These are phyloP conservation scores for Scomber colias DNA, from an alignment of 2,113 vertebrate species.

Conservation along the genomic window DNA sequence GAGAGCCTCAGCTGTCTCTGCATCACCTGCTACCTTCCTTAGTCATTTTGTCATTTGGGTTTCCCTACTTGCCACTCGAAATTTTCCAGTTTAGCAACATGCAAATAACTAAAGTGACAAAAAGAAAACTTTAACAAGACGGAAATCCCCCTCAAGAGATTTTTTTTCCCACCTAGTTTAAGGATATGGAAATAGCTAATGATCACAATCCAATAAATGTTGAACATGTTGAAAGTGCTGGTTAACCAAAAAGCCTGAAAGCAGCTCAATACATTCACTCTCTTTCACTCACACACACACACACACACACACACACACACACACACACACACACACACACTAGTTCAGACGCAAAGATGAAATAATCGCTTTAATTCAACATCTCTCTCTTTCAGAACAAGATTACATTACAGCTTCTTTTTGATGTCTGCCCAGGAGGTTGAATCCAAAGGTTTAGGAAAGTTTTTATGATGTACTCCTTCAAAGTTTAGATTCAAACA, in stretches of 20 bases:
- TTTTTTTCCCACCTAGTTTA: slow-evolving; percentile 9
- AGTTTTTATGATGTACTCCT: slow-evolving; percentile 57
- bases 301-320: no score
- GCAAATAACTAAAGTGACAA: no score
- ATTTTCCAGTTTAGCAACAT: no score
- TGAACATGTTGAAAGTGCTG: slow-evolving; percentile 49
- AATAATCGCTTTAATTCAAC: slow-evolving; percentile 73
- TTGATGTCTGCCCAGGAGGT: slow-evolving; percentile 66
- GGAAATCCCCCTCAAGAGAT: slow-evolving; percentile 3
- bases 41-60: no score
- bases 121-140: slow-evolving; percentile 11
- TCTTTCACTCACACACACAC: slow-evolving; percentile 4
- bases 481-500: slow-evolving; percentile 68
- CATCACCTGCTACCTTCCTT: no score
- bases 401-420: slow-evolving; percentile 68
- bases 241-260: slow-evolving; percentile 61
- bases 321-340: background rate
- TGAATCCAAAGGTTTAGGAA: slow-evolving; percentile 46
- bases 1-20: no score
- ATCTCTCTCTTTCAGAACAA: slow-evolving; percentile 64
- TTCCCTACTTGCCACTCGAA: no score
- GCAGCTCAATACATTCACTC: slow-evolving; percentile 38
- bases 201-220: slow-evolving; percentile 39
- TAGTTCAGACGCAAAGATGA: slow-evolving; percentile 60
- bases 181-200: slow-evolving; percentile 30